Conservation (phyloP, 2,797 vertebrate genomes). For the Clarias laeviceps region DNA sequence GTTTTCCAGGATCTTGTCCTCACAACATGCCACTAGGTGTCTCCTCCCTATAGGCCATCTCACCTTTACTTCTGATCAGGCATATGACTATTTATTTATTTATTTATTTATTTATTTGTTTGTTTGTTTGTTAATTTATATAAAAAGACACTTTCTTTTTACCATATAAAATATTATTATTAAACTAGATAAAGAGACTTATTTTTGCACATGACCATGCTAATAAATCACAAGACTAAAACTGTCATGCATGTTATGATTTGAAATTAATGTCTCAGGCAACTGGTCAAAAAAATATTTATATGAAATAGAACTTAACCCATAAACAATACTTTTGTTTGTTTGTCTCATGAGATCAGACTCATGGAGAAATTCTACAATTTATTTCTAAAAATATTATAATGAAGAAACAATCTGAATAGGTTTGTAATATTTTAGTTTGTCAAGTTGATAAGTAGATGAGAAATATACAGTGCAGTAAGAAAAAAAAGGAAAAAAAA, state of each 20-base stretch:
- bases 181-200: neutral
- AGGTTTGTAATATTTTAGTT: neutral
- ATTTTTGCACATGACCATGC: neutral
- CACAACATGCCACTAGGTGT: too few species aligned
- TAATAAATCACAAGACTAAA: neutral
- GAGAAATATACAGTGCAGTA: neutral
- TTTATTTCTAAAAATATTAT: neutral
- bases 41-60: too few species aligned
- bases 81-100: neutral
- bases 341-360: neutral
- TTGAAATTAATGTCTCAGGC: neutral
- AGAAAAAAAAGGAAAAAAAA: neutral
- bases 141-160: too few species aligned
- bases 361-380: neutral
- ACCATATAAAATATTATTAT: neutral
- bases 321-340: neutral
- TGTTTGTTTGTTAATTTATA: too few species aligned
- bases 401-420: neutral
- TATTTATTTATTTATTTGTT: too few species aligned
- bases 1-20: too few species aligned
- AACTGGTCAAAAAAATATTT: neutral
- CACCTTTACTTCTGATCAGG: too few species aligned
- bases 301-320: neutral
- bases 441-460: neutral
- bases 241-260: neutral